Evolutionary conservation across 2,113 vertebrate species (phyloP).

Genomic region (Atherinomorus stipes): DNA sequence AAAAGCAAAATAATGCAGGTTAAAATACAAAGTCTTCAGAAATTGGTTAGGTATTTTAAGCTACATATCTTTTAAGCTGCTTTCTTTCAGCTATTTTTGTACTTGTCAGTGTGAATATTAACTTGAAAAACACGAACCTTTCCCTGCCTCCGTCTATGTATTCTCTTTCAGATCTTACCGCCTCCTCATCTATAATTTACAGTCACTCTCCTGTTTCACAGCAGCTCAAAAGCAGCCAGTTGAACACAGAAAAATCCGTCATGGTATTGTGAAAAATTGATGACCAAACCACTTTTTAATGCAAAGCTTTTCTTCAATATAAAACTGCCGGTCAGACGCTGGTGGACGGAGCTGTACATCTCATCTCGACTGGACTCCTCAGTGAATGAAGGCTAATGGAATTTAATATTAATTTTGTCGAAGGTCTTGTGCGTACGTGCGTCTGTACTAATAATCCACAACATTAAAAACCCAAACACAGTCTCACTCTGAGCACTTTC

Average conservation of each 20-base stretch:
- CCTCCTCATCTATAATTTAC: conserved; percentile 78
- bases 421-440: conserved; percentile 11
- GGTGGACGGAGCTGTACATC: conserved; percentile 22
- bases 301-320: conserved; percentile 63
- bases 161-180: conserved; percentile 54
- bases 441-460: background rate
- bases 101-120: conserved; percentile 18
- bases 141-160: conserved; percentile 12
- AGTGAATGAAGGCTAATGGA: conserved; percentile 31
- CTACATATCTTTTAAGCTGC: conserved; percentile 8
- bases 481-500: background rate
- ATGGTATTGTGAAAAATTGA: conserved; percentile 74
- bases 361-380: conserved; percentile 39
- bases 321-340: conserved; percentile 32
- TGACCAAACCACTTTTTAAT: conserved; percentile 69
- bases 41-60: background rate
- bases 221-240: conserved; percentile 61
- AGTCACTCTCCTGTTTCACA: conserved; percentile 76
- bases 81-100: conserved; percentile 25
- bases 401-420: conserved; percentile 46
- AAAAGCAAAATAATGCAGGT: background rate
- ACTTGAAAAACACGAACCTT: conserved; percentile 31
- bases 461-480: background rate
- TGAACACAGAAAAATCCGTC: conserved; percentile 69
- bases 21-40: background rate